Evolutionary conservation across 2,888 invertebrate genomes (phyloP).

Genomic region (Corythucha ciliata): DNA sequence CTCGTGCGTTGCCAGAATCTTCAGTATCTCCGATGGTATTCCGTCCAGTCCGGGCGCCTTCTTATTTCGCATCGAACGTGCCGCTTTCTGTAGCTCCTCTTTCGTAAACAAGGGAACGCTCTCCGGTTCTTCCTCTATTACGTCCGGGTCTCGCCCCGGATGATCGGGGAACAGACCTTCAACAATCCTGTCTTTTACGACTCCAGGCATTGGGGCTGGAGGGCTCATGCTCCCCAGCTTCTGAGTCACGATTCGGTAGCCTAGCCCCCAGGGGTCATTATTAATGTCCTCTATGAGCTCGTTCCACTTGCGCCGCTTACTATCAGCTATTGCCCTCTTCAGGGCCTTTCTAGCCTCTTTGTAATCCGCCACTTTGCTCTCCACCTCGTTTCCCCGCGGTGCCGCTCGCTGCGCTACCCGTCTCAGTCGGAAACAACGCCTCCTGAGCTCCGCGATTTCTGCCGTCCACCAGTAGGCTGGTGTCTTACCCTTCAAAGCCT

Average conservation of each 20-base stretch:
- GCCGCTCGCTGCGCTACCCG: conserved; percentile 22
- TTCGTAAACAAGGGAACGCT: conserved; percentile 21
- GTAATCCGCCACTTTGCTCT: background rate
- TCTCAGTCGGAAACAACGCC: conserved; percentile 10
- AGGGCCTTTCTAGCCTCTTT: background rate
- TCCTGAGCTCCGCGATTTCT: conserved; percentile 5
- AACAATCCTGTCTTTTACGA: conserved; percentile 2
- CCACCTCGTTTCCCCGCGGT: conserved; percentile 3
- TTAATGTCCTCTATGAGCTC: conserved; percentile 30
- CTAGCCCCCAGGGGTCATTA: conserved; percentile 20
- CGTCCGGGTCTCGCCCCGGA: background rate
- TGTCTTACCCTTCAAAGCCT: background rate
- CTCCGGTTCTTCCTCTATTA: background rate
- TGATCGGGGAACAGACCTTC: conserved; percentile 16
- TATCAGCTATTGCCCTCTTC: conserved; percentile 5
- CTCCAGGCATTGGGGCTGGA: background rate
- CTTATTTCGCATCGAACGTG: conserved; percentile 10
- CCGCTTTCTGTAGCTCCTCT: conserved; percentile 19
- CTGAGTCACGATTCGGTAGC: conserved; percentile 12
- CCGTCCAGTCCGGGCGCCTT: conserved; percentile 20
- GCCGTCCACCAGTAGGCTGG: conserved; percentile 14
- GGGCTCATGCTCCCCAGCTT: conserved; percentile 12
- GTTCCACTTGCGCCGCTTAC: conserved; percentile 31
- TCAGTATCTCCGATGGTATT: conserved; percentile 16
- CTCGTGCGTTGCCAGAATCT: background rate